Evolutionary conservation across 2,113 vertebrate genomes (phyloP), one percentile per base, ranked within the genome.

Genomic region (Menidia beryllina): DNA sequence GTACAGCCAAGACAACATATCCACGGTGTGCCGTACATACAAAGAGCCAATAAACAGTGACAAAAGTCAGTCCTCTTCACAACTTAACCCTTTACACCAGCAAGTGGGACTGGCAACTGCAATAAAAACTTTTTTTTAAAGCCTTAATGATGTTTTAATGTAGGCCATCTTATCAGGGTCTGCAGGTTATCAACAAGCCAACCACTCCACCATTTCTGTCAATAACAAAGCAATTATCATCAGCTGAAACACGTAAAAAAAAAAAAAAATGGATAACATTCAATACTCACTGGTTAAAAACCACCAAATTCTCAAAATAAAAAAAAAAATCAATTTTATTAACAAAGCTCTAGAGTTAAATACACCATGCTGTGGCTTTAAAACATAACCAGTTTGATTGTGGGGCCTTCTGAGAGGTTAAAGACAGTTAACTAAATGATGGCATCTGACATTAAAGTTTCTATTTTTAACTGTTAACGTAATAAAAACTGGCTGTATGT

Each of bases 151-250:
- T 27, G 52, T 52, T 66, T 78, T 23, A 59, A 71, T 59, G 57
- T 52, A 54, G 75, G 62, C 6, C 43, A 53, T 68, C 54, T 58
- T 80, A 49, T 65, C 62, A 47, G 76, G 63, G 67, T 74, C 72
- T 56, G 56, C 80, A 68, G 69, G 43, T 73, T 72, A 77, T 79
- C 20, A 85, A 68, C 36, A 58, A 79, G 83, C 82, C 79, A 82
- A 79, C 83, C 79, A 81, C 69, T 75, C 62, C 64, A 63, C 69
- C 68, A 70, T 76, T 34, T 5, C 2, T 8, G 10, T 34, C 30
- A 8, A 34, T 34, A 34, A 34, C n/a, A 21, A 30, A 75, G 50
- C 47, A 68, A 77, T 47, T 63, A 34, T 66, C 54, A 72, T 59
- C 62, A 76, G 62, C 27, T 75, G 43, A 62, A 69, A 79, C 53